Percentiles rank a stretch among this genome's conserved stretches.
Evolutionary conservation across 2,113 vertebrate genomes (phyloP).

Genomic region (Pelusios castaneus): DNA sequence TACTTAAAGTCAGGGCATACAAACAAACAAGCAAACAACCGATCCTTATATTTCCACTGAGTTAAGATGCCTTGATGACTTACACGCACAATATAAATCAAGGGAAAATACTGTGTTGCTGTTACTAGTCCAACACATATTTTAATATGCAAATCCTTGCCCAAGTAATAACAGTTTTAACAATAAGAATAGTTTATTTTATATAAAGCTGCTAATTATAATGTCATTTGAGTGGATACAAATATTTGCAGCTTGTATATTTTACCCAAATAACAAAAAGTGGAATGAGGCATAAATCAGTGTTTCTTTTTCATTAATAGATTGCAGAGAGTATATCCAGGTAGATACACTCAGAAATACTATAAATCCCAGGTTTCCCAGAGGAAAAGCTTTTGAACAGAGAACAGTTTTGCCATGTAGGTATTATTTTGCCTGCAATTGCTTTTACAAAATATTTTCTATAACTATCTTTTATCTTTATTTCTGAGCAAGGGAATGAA

Average conservation of each 20-base stretch:
- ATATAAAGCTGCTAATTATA: neutral
- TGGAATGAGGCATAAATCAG: neutral
- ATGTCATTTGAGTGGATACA: neutral
- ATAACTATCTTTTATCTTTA: neutral
- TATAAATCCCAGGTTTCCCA: neutral
- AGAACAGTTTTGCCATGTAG: neutral
- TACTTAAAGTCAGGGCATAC: neutral
- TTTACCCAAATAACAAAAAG: neutral
- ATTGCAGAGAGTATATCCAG: neutral
- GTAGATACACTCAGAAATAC: neutral
- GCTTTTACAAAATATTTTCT: neutral
- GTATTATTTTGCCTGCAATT: neutral
- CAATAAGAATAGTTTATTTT: neutral
- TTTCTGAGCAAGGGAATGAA: neutral
- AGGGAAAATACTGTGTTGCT: neutral
- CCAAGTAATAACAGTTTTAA: neutral
- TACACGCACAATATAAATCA: neutral
- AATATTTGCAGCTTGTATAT: neutral
- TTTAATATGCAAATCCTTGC: neutral
- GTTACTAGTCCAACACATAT: neutral
- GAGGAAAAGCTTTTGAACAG: neutral
- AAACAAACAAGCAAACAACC: neutral
- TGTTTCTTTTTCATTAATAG: neutral
- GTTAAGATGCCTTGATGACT: neutral
- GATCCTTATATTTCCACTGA: neutral